Conservation (phyloP, 2,888 invertebrate genomes). For the Drosophila monieri region DNA sequence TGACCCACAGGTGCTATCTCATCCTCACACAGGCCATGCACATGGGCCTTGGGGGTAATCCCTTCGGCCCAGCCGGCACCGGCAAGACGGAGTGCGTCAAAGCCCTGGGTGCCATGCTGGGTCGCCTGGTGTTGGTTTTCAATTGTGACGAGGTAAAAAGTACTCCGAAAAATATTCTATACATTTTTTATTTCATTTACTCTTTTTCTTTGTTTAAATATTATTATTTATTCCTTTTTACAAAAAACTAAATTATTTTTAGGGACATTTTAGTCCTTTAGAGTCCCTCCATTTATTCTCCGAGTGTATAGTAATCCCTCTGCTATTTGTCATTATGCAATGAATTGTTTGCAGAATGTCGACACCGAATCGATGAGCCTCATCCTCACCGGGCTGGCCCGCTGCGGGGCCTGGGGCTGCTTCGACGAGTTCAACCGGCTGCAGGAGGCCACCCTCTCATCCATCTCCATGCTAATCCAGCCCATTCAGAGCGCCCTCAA, state of each 20-base stretch:
- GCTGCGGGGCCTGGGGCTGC: slow-evolving; percentile 99
- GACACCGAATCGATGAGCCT: slow-evolving; percentile 97
- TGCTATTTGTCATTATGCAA: slow-evolving; percentile 63
- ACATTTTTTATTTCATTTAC: background rate
- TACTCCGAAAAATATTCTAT: background rate
- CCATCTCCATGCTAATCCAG: slow-evolving; percentile 97
- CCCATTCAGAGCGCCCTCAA: slow-evolving; percentile 93
- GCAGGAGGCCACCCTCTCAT: slow-evolving; percentile 96
- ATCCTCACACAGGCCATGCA: slow-evolving; percentile 98
- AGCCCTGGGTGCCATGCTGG: slow-evolving; percentile 94
- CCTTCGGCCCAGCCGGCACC: slow-evolving; percentile 99
- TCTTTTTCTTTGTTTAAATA: background rate
- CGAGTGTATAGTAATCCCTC: slow-evolving; percentile 9
- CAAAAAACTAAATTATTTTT: too few species aligned
- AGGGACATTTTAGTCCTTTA: too few species aligned
- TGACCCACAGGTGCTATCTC: slow-evolving; percentile 98
- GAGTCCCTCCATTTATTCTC: background rate
- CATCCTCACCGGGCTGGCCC: slow-evolving; percentile 95
- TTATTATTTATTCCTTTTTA: too few species aligned
- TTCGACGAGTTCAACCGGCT: slow-evolving; percentile 99
- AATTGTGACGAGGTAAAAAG: slow-evolving; percentile 95
- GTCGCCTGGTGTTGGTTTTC: slow-evolving; percentile 96
- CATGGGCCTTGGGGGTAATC: slow-evolving; percentile 98
- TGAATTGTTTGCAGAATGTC: slow-evolving; percentile 88
- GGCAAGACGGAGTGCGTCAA: slow-evolving; percentile 99